phyloP scores from a whole-genome alignment of 1,140 invertebrate genomes.

The Drosophila pseudoobscura region DNA sequence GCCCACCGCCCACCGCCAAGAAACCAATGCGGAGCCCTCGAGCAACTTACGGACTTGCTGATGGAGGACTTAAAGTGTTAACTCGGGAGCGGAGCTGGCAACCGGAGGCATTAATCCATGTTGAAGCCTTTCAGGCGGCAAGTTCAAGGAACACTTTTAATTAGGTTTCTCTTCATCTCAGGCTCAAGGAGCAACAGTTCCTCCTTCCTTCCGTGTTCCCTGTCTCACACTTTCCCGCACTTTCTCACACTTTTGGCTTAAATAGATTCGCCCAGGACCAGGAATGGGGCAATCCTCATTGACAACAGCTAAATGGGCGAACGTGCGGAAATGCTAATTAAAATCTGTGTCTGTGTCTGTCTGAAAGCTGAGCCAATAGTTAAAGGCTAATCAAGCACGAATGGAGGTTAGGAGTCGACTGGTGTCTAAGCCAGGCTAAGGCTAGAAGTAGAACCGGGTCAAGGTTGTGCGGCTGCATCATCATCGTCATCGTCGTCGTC shows the following conservation, averaged over 20 bases:
- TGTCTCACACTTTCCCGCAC: background rate
- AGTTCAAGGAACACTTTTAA: conserved; percentile 66
- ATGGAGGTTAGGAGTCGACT: conserved; percentile 51
- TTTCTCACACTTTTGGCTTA: conserved; percentile 1
- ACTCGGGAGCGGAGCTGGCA: conserved; percentile 36
- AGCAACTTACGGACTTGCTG: conserved; percentile 15
- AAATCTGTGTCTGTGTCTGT: conserved; percentile 55
- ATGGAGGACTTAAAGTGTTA: conserved; percentile 68
- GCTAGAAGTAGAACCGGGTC: conserved; percentile 63
- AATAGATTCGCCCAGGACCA: conserved; percentile 21
- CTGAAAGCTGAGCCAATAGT: conserved; percentile 34
- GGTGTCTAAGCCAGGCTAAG: conserved; percentile 23
- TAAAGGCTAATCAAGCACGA: conserved; percentile 19
- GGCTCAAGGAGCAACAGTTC: conserved; percentile 24
- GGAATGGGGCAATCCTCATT: conserved; percentile 35
- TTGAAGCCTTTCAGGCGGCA: conserved; percentile 24
- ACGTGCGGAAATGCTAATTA: conserved; percentile 75
- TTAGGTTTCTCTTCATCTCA: conserved; percentile 44
- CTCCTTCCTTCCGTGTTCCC: background rate
- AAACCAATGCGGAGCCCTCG: too few relatives aligned
- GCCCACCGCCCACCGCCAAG: too few relatives aligned
- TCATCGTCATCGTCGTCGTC: conserved; percentile 3
- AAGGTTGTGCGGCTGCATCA: conserved; percentile 43
- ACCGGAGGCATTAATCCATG: conserved; percentile 51
- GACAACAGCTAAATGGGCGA: conserved; percentile 33